A percentile compares a stretch with the other conserved stretches of the same genome.
Conservation (phyloP, 2,888 invertebrate genomes). For the Clanis bilineata region DNA sequence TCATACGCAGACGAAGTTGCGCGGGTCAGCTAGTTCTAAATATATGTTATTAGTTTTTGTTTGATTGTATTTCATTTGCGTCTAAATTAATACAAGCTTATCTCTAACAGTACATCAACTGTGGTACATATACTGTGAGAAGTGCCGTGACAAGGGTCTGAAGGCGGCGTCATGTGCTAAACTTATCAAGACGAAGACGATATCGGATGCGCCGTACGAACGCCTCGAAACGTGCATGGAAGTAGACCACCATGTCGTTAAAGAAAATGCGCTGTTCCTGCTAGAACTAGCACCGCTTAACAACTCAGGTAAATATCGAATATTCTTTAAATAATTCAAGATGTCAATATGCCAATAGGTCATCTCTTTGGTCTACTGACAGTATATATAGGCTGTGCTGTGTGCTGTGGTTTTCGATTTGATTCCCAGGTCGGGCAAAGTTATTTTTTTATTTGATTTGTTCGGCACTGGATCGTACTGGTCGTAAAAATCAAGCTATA, state of each 20-base stretch:
- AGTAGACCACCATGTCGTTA: conserved; percentile 87
- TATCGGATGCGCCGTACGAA: conserved; percentile 44
- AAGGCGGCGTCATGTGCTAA: conserved; percentile 67
- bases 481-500: too few relatives aligned
- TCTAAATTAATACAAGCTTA: not conserved
- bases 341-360: too few relatives aligned
- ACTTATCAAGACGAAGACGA: conserved; percentile 47
- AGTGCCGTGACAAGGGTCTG: conserved; percentile 90
- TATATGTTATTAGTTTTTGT: not conserved
- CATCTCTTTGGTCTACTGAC: too few relatives aligned
- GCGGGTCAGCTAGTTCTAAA: not conserved
- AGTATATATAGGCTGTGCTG: too few relatives aligned
- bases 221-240: conserved; percentile 35
- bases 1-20: too few relatives aligned
- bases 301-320: conserved; percentile 50
- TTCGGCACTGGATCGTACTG: too few relatives aligned
- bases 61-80: not conserved
- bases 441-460: too few relatives aligned
- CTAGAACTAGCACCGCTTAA: conserved; percentile 93
- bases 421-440: too few relatives aligned
- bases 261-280: conserved; percentile 96
- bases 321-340: too few relatives aligned
- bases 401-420: too few relatives aligned
- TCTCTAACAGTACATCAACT: conserved; percentile 82
- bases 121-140: conserved; percentile 96